Conservation (phyloP, 1,140 invertebrate species). For the Drosophila neocordata region DNA sequence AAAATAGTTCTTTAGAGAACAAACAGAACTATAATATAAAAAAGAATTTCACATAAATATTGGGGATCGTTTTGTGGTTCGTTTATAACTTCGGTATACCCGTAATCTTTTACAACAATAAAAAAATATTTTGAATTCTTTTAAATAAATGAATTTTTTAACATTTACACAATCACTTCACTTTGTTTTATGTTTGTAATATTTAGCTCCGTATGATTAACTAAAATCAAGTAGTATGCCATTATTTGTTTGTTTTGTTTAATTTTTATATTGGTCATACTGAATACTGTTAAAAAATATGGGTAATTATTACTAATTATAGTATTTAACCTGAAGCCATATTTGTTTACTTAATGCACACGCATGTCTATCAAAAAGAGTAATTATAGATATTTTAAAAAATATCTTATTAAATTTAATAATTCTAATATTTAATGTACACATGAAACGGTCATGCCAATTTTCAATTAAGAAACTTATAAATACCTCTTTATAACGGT, state of each 20-base stretch:
- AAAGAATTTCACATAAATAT: no score
- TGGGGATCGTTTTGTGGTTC: no score
- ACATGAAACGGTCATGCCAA: not conserved
- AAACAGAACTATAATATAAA: no score
- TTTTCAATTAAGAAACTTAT: no score
- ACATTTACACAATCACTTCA: not conserved
- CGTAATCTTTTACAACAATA: no score
- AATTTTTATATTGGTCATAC: not conserved
- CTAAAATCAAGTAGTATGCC: not conserved
- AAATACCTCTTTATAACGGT: no score
- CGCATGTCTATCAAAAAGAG: not conserved
- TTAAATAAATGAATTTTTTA: no score
- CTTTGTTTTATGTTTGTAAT: not conserved
- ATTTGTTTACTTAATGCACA: not conserved
- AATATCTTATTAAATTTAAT: not conserved
- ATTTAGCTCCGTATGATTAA: not conserved
- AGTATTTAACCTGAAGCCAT: not conserved
- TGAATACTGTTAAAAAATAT: not conserved
- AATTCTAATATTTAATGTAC: not conserved
- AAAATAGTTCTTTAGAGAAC: no score
- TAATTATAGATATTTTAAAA: not conserved
- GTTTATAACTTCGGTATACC: no score
- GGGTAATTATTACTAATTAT: constrained; percentile 3
- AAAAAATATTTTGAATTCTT: no score
- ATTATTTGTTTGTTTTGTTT: not conserved